Evolutionary conservation across 2,797 vertebrate species (phyloP).

Genomic region (Synanceia verrucosa): DNA sequence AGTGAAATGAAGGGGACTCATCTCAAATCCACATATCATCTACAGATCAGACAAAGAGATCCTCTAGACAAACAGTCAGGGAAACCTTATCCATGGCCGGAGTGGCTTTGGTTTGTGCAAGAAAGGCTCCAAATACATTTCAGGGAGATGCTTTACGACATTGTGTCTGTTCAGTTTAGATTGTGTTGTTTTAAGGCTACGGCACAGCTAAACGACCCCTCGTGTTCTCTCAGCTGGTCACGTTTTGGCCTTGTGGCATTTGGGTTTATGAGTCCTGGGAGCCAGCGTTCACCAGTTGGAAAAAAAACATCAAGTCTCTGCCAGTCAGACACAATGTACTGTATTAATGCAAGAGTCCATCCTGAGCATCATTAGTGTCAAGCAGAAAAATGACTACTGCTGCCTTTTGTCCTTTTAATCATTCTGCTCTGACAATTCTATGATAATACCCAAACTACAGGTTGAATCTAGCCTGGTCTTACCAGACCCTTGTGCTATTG

Average conservation of each 20-base stretch:
- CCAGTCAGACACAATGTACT: constrained; percentile 4
- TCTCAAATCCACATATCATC: not conserved
- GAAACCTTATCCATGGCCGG: not conserved
- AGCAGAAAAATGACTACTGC: not conserved
- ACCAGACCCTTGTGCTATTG: no score
- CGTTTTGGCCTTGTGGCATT: constrained; percentile 53
- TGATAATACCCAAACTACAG: not conserved
- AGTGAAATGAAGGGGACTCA: not conserved
- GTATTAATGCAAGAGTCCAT: not conserved
- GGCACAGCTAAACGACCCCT: not conserved
- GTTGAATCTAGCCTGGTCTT: not conserved
- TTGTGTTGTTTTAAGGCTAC: constrained; percentile 17
- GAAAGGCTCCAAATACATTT: not conserved
- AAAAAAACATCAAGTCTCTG: not conserved
- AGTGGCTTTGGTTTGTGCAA: not conserved
- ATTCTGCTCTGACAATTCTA: not conserved
- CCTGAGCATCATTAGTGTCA: not conserved
- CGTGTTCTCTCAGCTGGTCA: not conserved
- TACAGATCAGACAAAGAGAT: not conserved
- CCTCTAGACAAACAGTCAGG: not conserved
- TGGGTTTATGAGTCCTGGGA: constrained; percentile 40
- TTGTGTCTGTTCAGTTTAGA: not conserved
- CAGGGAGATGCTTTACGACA: not conserved
- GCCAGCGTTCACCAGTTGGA: constrained; percentile 3
- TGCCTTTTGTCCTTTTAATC: not conserved